Base-by-base conservation (phyloP, 2,888 invertebrate genomes). In the Rhagonycha lutea region DNA sequence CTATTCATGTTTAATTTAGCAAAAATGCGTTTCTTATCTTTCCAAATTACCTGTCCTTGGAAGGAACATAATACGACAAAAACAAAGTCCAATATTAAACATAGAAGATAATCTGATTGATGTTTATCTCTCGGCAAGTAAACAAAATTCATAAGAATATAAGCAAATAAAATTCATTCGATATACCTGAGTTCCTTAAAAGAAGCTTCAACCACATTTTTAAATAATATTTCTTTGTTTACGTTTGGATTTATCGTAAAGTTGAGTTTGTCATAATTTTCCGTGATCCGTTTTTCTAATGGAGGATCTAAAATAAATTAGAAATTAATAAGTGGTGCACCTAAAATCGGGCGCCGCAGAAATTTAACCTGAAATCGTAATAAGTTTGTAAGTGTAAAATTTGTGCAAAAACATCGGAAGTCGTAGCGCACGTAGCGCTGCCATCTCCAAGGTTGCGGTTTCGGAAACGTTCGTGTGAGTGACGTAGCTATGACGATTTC, bases 401-500 rank as follows among this genome's bases (percentile, higher is more conserved):
- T 47, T n/a, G 47, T 47, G 47, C 47, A n/a, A 47, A 47, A 47
- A 47, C 47, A 47, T 47, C n/a, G 47, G 47, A 47, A 47, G n/a
- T 26, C 63, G 63, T 65, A 65, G 63, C 63, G 26, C 63, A 47
- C 68, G 72, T 32, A 74, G 72, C 76, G 72, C 76, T 47, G 47
- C 47, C 47, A 47, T 47, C n/a, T 47, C 47, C 78, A 78, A 78
- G 78, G 78, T 76, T 78, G 63, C 71, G 62, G 60, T 65, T 73
- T 78, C 78, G 78, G 76, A 73, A 70, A 72, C 68, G 47, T 70
- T 78, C 78, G 78, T 73, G 26, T 72, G 26, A 18, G 68, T 74
- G 76, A 78, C 78, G 78, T 78, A 76, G 74, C 47, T 47, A 29
- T 74, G 78, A 78, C 76, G 78, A 74, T 69, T 23, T 14, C 24